phyloP scores from a whole-genome alignment of 2,888 invertebrate genomes.

The Steromphala cineraria region DNA sequence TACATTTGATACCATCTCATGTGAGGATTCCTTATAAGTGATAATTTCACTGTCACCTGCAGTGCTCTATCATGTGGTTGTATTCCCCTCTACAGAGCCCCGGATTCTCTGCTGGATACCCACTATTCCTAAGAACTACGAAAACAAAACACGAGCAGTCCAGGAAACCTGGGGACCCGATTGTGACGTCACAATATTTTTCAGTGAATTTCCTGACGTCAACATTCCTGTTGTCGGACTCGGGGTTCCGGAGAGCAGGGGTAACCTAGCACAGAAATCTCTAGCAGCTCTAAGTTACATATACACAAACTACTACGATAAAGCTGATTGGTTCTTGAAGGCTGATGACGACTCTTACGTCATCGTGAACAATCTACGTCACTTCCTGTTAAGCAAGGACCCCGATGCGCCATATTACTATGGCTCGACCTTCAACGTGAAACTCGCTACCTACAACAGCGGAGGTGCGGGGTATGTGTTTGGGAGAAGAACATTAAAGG shows the following conservation, averaged over 20 bases:
- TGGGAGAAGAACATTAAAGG: slow-evolving; percentile 85
- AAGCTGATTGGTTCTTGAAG: slow-evolving; percentile 97
- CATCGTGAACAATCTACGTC: slow-evolving; percentile 94
- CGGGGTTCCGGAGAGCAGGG: slow-evolving; percentile 90
- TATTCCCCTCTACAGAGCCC: slow-evolving; percentile 77
- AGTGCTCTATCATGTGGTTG: neutral
- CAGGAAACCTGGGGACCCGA: slow-evolving; percentile 96
- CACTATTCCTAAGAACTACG: slow-evolving; percentile 93
- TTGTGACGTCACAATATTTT: slow-evolving; percentile 78
- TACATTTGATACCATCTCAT: no score
- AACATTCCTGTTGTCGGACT: slow-evolving; percentile 85
- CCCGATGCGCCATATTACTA: slow-evolving; percentile 88
- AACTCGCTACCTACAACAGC: slow-evolving; percentile 77
- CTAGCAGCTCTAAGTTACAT: slow-evolving; percentile 93
- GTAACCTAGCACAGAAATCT: slow-evolving; percentile 97
- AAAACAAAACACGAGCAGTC: slow-evolving; percentile 91
- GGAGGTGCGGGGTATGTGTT: slow-evolving; percentile 84
- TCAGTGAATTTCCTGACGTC: slow-evolving; percentile 79
- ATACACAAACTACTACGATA: slow-evolving; percentile 86
- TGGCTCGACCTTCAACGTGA: slow-evolving; percentile 68
- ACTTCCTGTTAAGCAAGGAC: slow-evolving; percentile 87
- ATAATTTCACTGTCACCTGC: no score
- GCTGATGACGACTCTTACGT: slow-evolving; percentile 99
- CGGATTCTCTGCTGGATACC: slow-evolving; percentile 93
- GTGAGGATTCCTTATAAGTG: no score